Evolutionary conservation across 2,113 vertebrate species (phyloP), one percentile per base, ranked within the genome.

Genomic region (Brachypteracias leptosomus): DNA sequence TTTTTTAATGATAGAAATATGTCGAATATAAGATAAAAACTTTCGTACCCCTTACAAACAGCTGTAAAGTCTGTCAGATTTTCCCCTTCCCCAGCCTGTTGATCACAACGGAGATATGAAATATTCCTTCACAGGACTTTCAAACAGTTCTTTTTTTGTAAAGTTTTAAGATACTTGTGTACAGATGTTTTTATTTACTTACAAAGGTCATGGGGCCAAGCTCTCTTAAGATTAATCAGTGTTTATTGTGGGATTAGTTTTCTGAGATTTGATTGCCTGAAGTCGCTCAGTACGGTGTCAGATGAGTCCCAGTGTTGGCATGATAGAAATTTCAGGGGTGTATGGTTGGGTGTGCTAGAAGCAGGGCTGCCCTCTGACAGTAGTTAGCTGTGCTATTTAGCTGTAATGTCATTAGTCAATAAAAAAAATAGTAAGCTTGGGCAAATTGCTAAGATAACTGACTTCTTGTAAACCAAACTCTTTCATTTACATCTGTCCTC

Each of bases 341-440:
- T 11, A 2, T 17, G 26, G 7, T 29, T 59, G 70, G 40, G 33
- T 0, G 0, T 40, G 16, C 31, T n/a, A 6, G 57, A 46, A 71
- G 57, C 16, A 40, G 40, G 35, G 25, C 40, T 92, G 36, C 21
- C 28, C 31, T 88, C 55, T 84, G 59, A n/a, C 6, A 24, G 29
- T 35, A 47, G 13, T 38, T 85, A 47, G 17, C 52, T 3, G 0
- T 15, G 29, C 31, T 77, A 6, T 59, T 54, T 31, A 62, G 28
- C 21, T 66, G 49, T 72, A 59, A 14, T 70, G 26, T 54, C n/a
- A n/a, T n/a, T n/a, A n/a, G n/a, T n/a, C n/a, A n/a, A n/a, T n/a
- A n/a, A n/a, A n/a, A 36, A 74, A 55, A 33, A 51, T 5, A 52
- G 42, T 16, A 57, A 38, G 44, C 22, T 26, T 65, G 54, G 44